A percentile compares a stretch with the other conserved stretches of the same genome.
Evolutionary conservation across 2,888 invertebrate genomes (phyloP).

Genomic region (Dicycla oo): DNA sequence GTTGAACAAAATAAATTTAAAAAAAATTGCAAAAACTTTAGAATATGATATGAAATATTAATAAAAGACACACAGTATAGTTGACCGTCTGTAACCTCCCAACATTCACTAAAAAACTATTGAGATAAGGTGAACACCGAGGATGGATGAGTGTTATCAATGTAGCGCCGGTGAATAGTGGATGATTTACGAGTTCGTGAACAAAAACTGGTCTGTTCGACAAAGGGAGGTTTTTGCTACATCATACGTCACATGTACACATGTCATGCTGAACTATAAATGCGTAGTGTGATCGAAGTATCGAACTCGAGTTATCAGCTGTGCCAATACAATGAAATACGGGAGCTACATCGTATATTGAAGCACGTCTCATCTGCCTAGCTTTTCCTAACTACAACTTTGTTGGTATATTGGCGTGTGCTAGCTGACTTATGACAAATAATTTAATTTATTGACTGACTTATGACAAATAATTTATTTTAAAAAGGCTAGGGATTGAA

Average conservation of each 20-base stretch:
- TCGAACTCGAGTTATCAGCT: background rate
- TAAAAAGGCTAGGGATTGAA: too few species aligned
- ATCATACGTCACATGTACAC: constrained; percentile 4
- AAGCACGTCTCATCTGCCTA: too few species aligned
- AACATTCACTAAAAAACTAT: constrained; percentile 46
- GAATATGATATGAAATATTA: background rate
- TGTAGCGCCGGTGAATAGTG: constrained; percentile 48
- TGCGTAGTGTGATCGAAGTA: background rate
- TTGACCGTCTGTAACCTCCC: constrained; percentile 6
- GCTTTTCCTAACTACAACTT: too few species aligned
- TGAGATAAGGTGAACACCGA: constrained; percentile 33
- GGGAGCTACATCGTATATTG: background rate
- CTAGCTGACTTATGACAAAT: too few species aligned
- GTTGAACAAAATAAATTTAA: background rate
- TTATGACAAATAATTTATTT: too few species aligned
- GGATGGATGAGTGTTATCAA: constrained; percentile 59
- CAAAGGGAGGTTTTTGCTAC: constrained; percentile 42
- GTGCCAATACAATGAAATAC: background rate
- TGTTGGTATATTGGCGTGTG: too few species aligned
- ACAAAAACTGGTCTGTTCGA: constrained; percentile 56
- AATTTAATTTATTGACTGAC: too few species aligned
- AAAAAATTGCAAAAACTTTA: fast-evolving
- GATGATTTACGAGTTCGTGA: constrained; percentile 58
- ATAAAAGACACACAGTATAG: background rate
- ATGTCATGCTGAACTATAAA: background rate